Conservation (phyloP, 2,888 invertebrate species). For the Chamaedrilus cognettii region DNA sequence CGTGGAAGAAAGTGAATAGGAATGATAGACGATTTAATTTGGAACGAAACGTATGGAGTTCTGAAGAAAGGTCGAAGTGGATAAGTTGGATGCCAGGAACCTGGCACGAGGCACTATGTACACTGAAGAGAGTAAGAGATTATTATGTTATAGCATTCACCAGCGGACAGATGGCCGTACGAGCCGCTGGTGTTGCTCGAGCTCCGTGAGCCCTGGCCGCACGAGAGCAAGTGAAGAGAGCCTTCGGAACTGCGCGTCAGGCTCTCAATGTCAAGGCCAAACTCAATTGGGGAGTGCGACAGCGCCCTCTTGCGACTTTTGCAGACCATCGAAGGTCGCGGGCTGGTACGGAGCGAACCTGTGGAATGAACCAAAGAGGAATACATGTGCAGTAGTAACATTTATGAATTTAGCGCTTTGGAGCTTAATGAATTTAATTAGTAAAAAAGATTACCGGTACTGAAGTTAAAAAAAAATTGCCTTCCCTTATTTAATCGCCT, state of each 20-base stretch:
- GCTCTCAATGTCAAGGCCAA: conserved; percentile 92
- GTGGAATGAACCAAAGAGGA: too few species aligned
- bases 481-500: too few species aligned
- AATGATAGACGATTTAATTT: not conserved
- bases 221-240: conserved; percentile 66
- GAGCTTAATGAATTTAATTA: too few species aligned
- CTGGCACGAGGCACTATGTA: too few species aligned
- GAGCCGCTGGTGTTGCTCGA: conserved; percentile 82
- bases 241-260: conserved; percentile 93
- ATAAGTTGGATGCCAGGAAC: too few species aligned
- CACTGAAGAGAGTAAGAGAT: not conserved
- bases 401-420: too few species aligned
- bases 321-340: conserved; percentile 62
- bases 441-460: too few species aligned
- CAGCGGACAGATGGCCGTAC: conserved; percentile 95
- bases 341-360: conserved; percentile 73
- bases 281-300: conserved; percentile 88
- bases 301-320: conserved; percentile 84
- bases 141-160: conserved; percentile 56
- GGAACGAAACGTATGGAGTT: too few species aligned
- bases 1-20: too few species aligned
- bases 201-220: conserved; percentile 50
- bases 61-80: too few species aligned
- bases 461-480: too few species aligned
- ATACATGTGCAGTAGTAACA: too few species aligned